Evolutionary conservation across 2,113 vertebrate genomes (phyloP).

Genomic region (Stercorarius parasiticus): DNA sequence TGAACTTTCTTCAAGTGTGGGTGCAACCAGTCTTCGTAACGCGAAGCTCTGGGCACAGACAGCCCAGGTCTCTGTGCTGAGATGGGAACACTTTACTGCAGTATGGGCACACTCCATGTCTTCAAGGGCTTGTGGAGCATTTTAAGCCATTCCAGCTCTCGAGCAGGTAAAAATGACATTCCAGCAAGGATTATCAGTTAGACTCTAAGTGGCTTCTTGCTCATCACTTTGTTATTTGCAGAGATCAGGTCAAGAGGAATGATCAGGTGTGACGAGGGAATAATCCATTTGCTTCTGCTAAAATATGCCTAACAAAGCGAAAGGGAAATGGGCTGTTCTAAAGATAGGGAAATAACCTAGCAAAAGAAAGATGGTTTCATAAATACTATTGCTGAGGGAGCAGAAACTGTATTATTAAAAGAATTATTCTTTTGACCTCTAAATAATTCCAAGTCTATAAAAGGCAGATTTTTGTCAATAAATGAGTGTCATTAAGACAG

Average conservation of each 20-base stretch:
- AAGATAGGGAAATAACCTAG: conserved; percentile 56
- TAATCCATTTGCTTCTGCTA: conserved; percentile 45
- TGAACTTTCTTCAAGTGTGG: not conserved
- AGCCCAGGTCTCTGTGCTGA: not conserved
- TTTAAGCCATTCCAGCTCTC: not conserved
- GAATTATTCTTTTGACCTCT: conserved; percentile 71
- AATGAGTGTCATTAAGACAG: conserved; percentile 54
- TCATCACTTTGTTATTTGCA: conserved; percentile 36
- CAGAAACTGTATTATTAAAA: conserved; percentile 62
- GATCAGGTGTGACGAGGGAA: conserved; percentile 14
- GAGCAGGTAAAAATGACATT: conserved; percentile 6
- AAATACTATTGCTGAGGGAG: conserved; percentile 61
- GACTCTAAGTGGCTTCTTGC: not conserved
- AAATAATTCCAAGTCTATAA: conserved; percentile 64
- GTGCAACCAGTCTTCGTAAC: not conserved
- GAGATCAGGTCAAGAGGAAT: conserved; percentile 48
- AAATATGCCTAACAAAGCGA: conserved; percentile 48
- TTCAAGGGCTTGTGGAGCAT: not conserved
- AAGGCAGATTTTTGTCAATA: conserved; percentile 63
- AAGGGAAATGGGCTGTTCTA: conserved; percentile 54
- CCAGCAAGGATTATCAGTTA: not conserved
- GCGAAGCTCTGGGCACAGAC: not conserved
- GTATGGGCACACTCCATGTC: not conserved
- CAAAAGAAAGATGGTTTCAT: conserved; percentile 65
- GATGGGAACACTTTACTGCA: not conserved